Percentiles rank a stretch among this genome's conserved stretches.
Evolutionary conservation across 35 echinoderm and acorn worm genomes (phyloP).

Genomic region (Lytechinus variegatus): DNA sequence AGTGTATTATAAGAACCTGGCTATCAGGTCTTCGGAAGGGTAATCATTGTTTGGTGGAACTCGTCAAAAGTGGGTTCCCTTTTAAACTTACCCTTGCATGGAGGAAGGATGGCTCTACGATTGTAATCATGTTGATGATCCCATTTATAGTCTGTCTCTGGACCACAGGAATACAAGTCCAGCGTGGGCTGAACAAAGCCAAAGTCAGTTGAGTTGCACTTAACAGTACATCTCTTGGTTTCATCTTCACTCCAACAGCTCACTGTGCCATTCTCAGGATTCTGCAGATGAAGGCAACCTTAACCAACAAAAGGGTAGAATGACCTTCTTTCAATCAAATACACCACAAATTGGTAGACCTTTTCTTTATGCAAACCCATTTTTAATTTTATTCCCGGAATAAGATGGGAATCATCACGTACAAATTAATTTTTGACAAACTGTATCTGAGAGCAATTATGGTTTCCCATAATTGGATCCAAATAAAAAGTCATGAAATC

Average conservation of each 20-base stretch:
- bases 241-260: neutral
- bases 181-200: neutral
- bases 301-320: neutral
- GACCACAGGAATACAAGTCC: neutral
- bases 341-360: too few relatives aligned
- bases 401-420: too few relatives aligned
- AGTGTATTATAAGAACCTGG: too few relatives aligned
- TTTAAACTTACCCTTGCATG: neutral
- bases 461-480: too few relatives aligned
- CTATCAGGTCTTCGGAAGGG: too few relatives aligned
- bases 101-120: neutral
- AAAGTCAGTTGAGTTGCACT: neutral
- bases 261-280: neutral
- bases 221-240: neutral
- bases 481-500: too few relatives aligned
- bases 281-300: neutral
- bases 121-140: neutral
- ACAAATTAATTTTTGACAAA: too few relatives aligned
- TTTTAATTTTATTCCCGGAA: too few relatives aligned
- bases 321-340: neutral
- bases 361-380: too few relatives aligned
- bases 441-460: too few relatives aligned
- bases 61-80: too few relatives aligned
- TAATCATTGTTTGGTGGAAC: too few relatives aligned
- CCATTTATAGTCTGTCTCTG: neutral